A percentile compares a stretch with the other conserved stretches of the same genome.
Evolutionary conservation across 2,797 vertebrate genomes (phyloP).

Genomic region (Periparus ater): DNA sequence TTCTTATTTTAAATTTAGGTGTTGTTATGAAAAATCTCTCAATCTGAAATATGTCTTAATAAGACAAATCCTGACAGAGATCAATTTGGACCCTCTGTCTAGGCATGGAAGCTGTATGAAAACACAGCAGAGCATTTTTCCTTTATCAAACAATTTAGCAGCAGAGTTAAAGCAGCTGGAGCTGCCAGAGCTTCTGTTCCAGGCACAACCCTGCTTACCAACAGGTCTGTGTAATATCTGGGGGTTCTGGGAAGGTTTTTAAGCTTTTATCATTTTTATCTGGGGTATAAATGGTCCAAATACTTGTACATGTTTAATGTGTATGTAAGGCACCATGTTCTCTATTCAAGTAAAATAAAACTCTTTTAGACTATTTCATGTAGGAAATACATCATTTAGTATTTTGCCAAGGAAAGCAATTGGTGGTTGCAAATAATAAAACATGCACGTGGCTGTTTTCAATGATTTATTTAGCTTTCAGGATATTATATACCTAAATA

Average conservation of each 20-base stretch:
- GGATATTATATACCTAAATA: not conserved
- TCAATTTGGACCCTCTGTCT: not conserved
- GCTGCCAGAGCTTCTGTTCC: conserved; percentile 14
- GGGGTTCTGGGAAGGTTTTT: not conserved
- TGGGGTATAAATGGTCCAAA: not conserved
- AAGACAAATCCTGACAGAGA: not conserved
- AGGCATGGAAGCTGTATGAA: not conserved
- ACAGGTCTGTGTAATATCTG: not conserved
- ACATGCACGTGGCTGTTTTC: not conserved
- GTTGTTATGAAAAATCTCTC: not conserved
- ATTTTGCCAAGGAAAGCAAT: not conserved
- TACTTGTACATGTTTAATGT: not conserved
- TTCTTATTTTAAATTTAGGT: not conserved
- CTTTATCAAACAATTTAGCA: not conserved
- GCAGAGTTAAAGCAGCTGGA: not conserved
- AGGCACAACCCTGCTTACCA: not conserved
- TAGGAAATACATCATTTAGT: not conserved
- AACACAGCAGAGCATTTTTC: not conserved
- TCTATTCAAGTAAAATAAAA: not conserved
- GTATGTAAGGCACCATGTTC: not conserved
- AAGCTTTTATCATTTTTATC: not conserved
- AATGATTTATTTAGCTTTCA: not conserved
- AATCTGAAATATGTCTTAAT: not conserved
- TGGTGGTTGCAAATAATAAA: not conserved
- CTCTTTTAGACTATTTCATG: not conserved